Conservation (phyloP, 2,113 vertebrate genomes). For the Callipepla squamata region DNA sequence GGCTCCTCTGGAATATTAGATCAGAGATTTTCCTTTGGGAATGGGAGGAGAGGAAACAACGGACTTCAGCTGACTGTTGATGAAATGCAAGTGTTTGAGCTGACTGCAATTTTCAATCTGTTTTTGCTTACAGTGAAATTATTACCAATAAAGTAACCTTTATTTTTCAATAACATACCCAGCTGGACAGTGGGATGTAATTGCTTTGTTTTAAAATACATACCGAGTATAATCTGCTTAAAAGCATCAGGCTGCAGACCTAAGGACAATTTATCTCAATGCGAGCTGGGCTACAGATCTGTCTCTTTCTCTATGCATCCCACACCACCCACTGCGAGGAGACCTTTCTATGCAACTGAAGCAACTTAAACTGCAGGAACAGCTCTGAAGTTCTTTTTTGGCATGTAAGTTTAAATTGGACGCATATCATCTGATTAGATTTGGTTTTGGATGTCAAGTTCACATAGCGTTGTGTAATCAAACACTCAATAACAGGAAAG, state of each 20-base stretch:
- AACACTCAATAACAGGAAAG: background rate
- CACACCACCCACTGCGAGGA: background rate
- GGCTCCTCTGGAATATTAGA: background rate
- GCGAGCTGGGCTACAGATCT: background rate
- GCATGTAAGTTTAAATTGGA: background rate
- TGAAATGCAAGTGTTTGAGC: background rate
- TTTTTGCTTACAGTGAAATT: background rate
- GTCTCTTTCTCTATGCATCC: background rate
- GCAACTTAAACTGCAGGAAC: background rate
- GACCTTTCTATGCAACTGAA: background rate
- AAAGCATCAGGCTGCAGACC: slow-evolving; percentile 11
- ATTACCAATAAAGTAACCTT: background rate
- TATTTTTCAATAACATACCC: background rate
- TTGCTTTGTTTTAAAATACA: background rate
- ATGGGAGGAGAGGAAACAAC: background rate
- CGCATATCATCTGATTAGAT: background rate
- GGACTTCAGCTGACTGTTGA: background rate
- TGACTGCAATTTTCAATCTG: background rate
- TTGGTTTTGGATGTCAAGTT: slow-evolving; percentile 1
- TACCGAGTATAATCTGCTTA: background rate
- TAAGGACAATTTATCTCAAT: background rate
- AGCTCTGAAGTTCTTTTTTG: background rate
- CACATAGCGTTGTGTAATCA: background rate
- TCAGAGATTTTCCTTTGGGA: background rate
- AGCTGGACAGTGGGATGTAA: background rate